Evolutionary conservation across 2,888 invertebrate genomes (phyloP).

Genomic region (Spialia ferax): DNA sequence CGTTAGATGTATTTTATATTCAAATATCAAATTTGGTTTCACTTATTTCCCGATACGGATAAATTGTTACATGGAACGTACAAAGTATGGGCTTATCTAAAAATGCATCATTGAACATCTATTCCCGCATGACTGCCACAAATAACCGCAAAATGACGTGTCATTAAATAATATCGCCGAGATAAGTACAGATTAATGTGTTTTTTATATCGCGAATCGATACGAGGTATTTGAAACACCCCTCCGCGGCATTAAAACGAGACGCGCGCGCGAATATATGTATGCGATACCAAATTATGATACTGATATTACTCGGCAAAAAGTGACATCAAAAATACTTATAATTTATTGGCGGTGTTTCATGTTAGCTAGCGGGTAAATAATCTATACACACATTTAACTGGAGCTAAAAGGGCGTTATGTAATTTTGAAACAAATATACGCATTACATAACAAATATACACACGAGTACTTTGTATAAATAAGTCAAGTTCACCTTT

Average conservation of each 20-base stretch:
- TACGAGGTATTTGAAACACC: constrained; percentile 65
- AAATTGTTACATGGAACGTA: constrained; percentile 15
- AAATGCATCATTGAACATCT: constrained; percentile 68
- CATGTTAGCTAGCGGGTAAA: neutral
- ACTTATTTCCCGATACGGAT: constrained; percentile 19
- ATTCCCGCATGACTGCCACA: constrained; percentile 78
- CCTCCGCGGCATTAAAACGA: constrained; percentile 72
- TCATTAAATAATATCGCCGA: constrained; percentile 84
- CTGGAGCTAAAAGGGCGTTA: too few species aligned
- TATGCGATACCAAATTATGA: constrained; percentile 76
- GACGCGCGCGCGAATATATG: constrained; percentile 61
- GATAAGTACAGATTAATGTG: constrained; percentile 85
- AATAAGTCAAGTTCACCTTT: too few species aligned
- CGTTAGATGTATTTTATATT: constrained; percentile 19
- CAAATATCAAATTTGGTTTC: constrained; percentile 25
- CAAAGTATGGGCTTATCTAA: constrained; percentile 61
- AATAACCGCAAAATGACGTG: constrained; percentile 82
- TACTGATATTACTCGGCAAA: constrained; percentile 55
- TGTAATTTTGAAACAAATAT: too few species aligned
- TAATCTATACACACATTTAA: too few species aligned
- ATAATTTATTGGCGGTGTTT: constrained; percentile 15
- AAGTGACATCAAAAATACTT: constrained; percentile 43
- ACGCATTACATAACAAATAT: too few species aligned
- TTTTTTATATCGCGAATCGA: constrained; percentile 79
- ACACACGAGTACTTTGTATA: too few species aligned